A percentile compares a stretch with the other conserved stretches of the same genome.
phyloP scores from a whole-genome alignment of 2,888 invertebrate genomes.

The Leptopilina drosophilae region DNA sequence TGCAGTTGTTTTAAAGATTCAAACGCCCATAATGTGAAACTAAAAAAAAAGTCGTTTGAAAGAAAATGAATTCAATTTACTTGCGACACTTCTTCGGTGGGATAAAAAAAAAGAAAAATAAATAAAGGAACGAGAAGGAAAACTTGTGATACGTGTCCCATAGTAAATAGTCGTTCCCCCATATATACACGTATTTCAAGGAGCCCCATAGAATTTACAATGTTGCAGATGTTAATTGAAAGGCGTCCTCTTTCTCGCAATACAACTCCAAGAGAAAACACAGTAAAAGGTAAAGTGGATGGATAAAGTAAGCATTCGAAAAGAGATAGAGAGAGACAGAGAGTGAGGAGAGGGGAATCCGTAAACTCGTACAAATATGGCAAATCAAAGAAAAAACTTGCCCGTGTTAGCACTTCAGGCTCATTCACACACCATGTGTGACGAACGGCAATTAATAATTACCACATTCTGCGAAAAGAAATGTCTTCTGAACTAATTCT shows the following conservation, averaged over 20 bases:
- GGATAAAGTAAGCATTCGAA: slow-evolving; percentile 16
- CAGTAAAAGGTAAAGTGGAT: slow-evolving; percentile 29
- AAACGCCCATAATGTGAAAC: background rate
- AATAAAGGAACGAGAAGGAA: background rate
- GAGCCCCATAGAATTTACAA: slow-evolving; percentile 15
- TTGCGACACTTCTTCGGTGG: background rate
- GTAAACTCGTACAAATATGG: slow-evolving; percentile 34
- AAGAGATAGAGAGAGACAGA: too few relatives aligned
- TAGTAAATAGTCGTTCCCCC: slow-evolving; percentile 23
- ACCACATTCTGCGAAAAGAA: slow-evolving; percentile 21
- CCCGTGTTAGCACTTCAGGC: slow-evolving; percentile 32
- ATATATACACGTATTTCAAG: background rate
- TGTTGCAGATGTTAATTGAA: slow-evolving; percentile 35
- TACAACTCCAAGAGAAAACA: slow-evolving; percentile 13
- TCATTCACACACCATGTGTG: slow-evolving; percentile 41
- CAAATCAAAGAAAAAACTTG: slow-evolving; percentile 29
- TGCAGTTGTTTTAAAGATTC: background rate
- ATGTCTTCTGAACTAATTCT: slow-evolving; percentile 27
- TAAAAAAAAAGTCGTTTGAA: slow-evolving; percentile 1
- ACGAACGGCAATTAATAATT: slow-evolving; percentile 32
- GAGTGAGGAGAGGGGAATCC: background rate
- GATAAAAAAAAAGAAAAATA: background rate
- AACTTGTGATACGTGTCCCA: slow-evolving; percentile 5
- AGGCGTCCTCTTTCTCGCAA: slow-evolving; percentile 25
- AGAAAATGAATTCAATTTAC: slow-evolving; percentile 3